These are phyloP conservation scores for Syrmaticus mikado DNA, from an alignment of 2,113 vertebrate species.

Conservation along the genomic window DNA sequence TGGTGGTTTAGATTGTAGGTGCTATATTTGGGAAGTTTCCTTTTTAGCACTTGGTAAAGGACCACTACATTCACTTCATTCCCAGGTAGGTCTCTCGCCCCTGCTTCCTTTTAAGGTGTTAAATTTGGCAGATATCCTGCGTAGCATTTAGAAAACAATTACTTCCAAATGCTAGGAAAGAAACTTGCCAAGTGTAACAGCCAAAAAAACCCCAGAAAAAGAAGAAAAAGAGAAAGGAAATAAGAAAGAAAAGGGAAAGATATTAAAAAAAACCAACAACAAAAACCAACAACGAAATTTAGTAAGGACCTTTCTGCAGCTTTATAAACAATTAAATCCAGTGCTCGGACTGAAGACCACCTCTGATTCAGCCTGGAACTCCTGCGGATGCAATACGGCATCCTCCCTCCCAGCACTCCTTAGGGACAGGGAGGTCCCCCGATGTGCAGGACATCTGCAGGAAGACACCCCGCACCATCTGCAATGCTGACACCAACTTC, in stretches of 20 bases:
- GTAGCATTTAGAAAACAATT: constrained; percentile 65
- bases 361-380: background rate
- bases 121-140: constrained; percentile 55
- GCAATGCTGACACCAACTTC: background rate
- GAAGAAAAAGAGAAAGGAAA: background rate
- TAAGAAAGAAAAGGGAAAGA: background rate
- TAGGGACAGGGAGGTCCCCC: background rate
- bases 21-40: constrained; percentile 27
- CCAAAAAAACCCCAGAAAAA: background rate
- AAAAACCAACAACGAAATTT: background rate
- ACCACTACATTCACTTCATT: background rate
- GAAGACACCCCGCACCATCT: background rate
- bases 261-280: background rate
- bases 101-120: constrained; percentile 7
- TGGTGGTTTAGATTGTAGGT: background rate
- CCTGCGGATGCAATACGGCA: background rate
- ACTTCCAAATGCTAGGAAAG: constrained; percentile 63
- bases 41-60: constrained; percentile 12
- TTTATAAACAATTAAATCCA: constrained; percentile 54
- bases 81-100: background rate
- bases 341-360: background rate
- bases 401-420: background rate
- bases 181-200: constrained; percentile 50
- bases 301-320: constrained; percentile 24
- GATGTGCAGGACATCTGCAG: constrained; percentile 10